Evolutionary conservation across 2,888 invertebrate genomes (phyloP), one percentile per base, ranked within the genome.

Genomic region (Phoronis australis): DNA sequence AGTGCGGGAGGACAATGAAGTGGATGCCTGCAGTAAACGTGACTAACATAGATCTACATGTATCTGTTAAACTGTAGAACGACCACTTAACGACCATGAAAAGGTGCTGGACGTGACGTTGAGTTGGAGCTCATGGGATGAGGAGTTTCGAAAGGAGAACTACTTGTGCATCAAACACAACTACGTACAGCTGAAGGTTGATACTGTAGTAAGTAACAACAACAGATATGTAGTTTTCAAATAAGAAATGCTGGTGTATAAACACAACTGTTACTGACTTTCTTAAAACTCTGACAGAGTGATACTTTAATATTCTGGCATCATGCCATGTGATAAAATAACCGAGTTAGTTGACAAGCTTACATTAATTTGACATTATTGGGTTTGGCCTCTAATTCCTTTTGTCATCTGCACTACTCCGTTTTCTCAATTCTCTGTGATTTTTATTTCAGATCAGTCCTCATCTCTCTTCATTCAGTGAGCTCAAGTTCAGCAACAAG

Each of bases 81-180:
- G 93, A 1, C 86, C 88, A 0, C 80, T 93, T 1, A 90, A 91
- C 73, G 84, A 87, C 60, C 82, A 84, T 45, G 88, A 88, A 68
- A 82, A 83, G 45, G 84, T 81, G 25, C 66, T 79, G 42, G 65
- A 67, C 60, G 69, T 77, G 0, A 86, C 87, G 0, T 79, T 87
- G 0, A 82, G 87, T 45, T 93, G 94, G 93, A 85, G 89, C 1
- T 87, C 87, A 66, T 93, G 93, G 92, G 86, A 88, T 45, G 85
- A 87, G 51, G 83, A 84, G n/a, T 90, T 91, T 74, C 81, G 90
- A 31, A 88, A 87, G 70, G 84, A 88, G 61, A 92, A 90, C 71
- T 85, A 86, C 70, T 79, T 92, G 37, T 80, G 88, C 42, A 79
- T 92, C 9, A 77, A 74, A 51, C 62, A 66, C 35, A 71, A 73